Conservation (phyloP, 2,888 invertebrate species). For the Myopa tessellatipennis region DNA sequence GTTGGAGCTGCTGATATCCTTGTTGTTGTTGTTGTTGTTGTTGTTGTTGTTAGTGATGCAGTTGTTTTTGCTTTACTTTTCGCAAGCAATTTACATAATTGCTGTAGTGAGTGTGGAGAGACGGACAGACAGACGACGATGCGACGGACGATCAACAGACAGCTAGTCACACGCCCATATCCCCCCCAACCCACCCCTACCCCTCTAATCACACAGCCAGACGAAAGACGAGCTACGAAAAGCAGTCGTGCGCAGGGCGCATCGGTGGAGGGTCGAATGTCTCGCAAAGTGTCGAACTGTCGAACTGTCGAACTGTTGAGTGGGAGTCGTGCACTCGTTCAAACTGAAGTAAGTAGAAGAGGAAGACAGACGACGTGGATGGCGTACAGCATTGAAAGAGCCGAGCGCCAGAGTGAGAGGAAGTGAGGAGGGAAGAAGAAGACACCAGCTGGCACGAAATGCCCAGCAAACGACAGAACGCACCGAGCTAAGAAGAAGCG, state of each 20-base stretch:
- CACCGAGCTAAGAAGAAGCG: no score
- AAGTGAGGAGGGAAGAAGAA: no score
- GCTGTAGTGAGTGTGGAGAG: constrained; percentile 11
- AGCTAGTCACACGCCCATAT: neutral
- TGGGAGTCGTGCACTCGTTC: constrained; percentile 7
- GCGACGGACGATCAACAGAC: neutral
- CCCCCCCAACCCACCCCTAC: no score
- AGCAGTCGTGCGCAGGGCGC: no score
- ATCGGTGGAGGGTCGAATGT: no score
- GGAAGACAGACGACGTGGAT: neutral
- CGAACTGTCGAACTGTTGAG: no score
- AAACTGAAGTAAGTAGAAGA: neutral
- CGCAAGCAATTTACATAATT: constrained; percentile 38
- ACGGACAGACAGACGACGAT: neutral
- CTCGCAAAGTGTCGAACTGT: constrained; percentile 4
- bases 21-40: neutral
- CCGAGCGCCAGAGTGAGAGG: no score
- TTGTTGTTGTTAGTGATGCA: neutral
- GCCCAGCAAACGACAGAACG: no score
- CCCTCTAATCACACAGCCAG: neutral
- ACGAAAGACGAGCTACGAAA: neutral
- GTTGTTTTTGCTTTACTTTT: constrained; percentile 10
- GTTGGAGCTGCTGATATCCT: neutral
- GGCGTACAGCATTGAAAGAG: no score
- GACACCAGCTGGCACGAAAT: no score